A percentile compares a stretch with the other conserved stretches of the same genome.
These are phyloP conservation scores for Girardinichthys multiradiatus DNA, from an alignment of 2,113 vertebrate genomes.

Conservation along the genomic window DNA sequence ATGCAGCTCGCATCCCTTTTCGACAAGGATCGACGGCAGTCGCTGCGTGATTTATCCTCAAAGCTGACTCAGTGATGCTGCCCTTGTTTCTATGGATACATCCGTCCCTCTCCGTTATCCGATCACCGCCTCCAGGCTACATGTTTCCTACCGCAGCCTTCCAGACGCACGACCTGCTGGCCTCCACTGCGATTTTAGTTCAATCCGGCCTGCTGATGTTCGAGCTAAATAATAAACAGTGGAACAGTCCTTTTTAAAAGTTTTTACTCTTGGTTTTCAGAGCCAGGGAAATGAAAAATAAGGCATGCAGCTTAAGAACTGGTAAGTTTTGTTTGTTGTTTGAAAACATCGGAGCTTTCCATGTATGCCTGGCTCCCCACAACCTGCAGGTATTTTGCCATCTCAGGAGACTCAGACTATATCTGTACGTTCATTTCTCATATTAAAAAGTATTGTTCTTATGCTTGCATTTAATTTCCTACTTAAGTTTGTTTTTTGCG, in stretches of 20 bases:
- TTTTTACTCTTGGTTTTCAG: neutral
- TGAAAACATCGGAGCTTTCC: neutral
- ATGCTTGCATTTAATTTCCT: neutral
- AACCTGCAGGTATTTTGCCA: neutral
- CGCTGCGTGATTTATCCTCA: conserved; percentile 4
- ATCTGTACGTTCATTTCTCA: neutral
- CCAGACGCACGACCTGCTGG: too few relatives aligned
- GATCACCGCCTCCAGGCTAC: conserved; percentile 21
- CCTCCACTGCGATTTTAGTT: neutral
- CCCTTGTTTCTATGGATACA: conserved; percentile 2
- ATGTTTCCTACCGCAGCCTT: conserved; percentile 9
- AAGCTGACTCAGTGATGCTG: conserved; percentile 37
- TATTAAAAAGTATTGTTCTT: neutral
- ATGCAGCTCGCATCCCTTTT: too few relatives aligned
- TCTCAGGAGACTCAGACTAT: neutral
- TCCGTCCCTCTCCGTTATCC: conserved; percentile 14
- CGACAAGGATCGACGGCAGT: too few relatives aligned
- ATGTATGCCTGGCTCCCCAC: neutral
- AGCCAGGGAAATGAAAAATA: neutral
- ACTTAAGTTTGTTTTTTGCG: neutral
- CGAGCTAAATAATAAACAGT: neutral
- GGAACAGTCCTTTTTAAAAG: neutral
- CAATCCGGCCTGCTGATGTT: neutral
- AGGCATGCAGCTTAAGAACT: neutral
- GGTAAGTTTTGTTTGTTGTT: neutral